Conservation (phyloP, 2,888 invertebrate species). For the Drosophila testacea region DNA sequence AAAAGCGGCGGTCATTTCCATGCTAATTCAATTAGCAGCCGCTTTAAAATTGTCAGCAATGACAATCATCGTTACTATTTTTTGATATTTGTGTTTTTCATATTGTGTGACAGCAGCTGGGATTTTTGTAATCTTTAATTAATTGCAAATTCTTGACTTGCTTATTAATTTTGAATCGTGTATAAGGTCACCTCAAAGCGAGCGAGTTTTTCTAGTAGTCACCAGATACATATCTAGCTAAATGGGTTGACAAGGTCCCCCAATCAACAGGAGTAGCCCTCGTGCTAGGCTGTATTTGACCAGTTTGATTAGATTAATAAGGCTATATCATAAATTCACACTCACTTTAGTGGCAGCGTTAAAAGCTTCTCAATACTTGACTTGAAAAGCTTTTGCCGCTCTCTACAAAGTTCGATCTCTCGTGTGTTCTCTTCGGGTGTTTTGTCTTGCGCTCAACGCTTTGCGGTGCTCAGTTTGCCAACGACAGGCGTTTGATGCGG, state of each 20-base stretch:
- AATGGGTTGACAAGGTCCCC: constrained; percentile 57
- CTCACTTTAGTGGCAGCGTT: constrained; percentile 51
- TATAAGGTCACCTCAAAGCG: constrained; percentile 71
- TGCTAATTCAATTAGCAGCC: constrained; percentile 72
- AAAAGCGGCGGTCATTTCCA: constrained; percentile 32
- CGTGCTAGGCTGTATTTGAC: constrained; percentile 43
- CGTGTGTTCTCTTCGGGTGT: constrained; percentile 36
- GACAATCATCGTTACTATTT: constrained; percentile 29
- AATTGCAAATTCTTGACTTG: constrained; percentile 43
- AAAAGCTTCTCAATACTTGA: constrained; percentile 52
- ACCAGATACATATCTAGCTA: constrained; percentile 21
- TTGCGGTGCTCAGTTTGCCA: constrained; percentile 67
- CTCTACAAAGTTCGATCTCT: constrained; percentile 24
- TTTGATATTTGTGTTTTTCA: constrained; percentile 3
- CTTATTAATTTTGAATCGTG: constrained; percentile 51
- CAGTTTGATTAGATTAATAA: constrained; percentile 40
- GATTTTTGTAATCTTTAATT: constrained; percentile 26
- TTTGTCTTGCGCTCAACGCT: constrained; percentile 57
- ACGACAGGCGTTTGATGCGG: constrained; percentile 75
- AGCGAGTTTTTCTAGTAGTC: constrained; percentile 66
- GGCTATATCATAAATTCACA: constrained; percentile 59
- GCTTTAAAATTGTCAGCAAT: constrained; percentile 33
- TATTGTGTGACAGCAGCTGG: constrained; percentile 25
- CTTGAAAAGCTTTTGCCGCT: constrained; percentile 50
- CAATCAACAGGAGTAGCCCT: constrained; percentile 53